Evolutionary conservation across 2,113 vertebrate species (phyloP).

Genomic region (Cebus imitator): DNA sequence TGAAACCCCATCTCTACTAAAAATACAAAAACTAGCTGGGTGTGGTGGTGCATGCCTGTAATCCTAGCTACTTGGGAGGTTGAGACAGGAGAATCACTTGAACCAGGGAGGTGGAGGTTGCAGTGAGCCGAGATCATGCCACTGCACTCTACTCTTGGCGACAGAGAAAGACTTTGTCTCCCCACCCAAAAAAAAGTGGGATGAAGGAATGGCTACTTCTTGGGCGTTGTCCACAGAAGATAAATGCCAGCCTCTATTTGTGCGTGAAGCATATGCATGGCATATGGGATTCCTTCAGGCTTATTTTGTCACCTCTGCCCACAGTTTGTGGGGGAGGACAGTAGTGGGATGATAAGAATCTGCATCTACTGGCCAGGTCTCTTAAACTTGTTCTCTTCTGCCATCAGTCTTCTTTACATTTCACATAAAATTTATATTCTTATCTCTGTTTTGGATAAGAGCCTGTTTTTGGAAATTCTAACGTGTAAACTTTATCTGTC

Average conservation of each 20-base stretch:
- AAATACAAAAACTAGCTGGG: no score
- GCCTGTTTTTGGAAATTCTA: not conserved
- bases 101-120: no score
- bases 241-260: not conserved
- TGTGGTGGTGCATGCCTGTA: no score
- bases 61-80: no score
- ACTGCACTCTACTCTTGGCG: no score
- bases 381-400: not conserved
- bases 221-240: not conserved
- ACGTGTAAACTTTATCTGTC: not conserved
- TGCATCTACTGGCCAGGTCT: not conserved
- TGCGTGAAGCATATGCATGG: rapidly evolving
- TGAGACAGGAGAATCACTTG: no score
- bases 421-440: not conserved
- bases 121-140: no score
- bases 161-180: no score
- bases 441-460: not conserved
- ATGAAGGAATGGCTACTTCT: not conserved
- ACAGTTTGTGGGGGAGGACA: no score
- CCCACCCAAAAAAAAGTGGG: not conserved
- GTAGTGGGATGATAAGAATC: no score
- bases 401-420: not conserved
- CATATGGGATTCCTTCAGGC: not conserved
- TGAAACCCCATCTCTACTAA: no score
- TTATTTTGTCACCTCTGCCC: not conserved